A percentile compares a stretch with the other conserved stretches of the same genome.
Conservation (phyloP, 2,888 invertebrate genomes). For the Isotomurus palustris region DNA sequence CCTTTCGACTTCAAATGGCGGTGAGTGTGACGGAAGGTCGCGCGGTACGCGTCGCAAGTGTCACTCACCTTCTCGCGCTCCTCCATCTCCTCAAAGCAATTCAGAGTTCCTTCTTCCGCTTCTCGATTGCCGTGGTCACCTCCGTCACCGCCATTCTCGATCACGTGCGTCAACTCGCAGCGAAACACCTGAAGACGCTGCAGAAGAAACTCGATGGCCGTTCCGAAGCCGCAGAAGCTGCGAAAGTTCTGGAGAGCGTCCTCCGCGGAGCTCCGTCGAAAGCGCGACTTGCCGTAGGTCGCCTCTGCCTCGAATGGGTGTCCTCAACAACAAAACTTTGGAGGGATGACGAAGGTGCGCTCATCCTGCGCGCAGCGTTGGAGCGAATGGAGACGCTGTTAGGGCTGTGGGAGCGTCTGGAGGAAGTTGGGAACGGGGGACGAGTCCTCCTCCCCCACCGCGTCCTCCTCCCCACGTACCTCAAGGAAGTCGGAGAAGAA, state of each 20-base stretch:
- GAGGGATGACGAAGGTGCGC: slow-evolving; percentile 59
- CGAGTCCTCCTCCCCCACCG: slow-evolving; percentile 78
- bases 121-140: slow-evolving; percentile 66
- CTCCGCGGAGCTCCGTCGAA: slow-evolving; percentile 61
- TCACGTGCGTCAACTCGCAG: slow-evolving; percentile 70
- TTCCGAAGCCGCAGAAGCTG: slow-evolving; percentile 30
- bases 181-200: slow-evolving; percentile 51
- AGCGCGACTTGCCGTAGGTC: slow-evolving; percentile 62
- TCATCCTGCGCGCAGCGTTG: slow-evolving; percentile 59
- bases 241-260: slow-evolving; percentile 54
- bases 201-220: slow-evolving; percentile 25
- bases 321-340: slow-evolving; percentile 22
- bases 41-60: slow-evolving; percentile 71
- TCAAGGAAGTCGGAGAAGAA: too few relatives aligned
- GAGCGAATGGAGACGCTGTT: slow-evolving; percentile 63
- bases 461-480: slow-evolving; percentile 68
- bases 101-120: slow-evolving; percentile 64
- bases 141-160: slow-evolving; percentile 72
- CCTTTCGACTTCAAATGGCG: slow-evolving; percentile 60
- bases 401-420: slow-evolving; percentile 58
- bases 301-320: slow-evolving; percentile 64
- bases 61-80: slow-evolving; percentile 71
- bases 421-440: slow-evolving; percentile 66
- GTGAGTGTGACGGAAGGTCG: slow-evolving; percentile 65
- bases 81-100: slow-evolving; percentile 76